Conservation (phyloP, 2,888 invertebrate species). For the Pachycephus smyrnensis region DNA sequence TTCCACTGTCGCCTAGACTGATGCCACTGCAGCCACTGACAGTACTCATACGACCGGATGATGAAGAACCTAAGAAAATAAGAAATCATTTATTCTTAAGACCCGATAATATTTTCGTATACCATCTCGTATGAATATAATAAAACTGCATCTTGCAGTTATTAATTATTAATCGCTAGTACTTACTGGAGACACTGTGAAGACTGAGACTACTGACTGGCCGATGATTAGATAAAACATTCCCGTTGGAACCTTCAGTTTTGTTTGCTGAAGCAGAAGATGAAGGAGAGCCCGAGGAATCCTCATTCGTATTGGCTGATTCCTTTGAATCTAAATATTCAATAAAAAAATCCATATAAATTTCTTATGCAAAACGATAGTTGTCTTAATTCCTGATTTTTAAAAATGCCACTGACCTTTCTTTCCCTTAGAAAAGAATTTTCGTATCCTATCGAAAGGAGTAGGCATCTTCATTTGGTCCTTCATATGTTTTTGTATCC, state of each 20-base stretch:
- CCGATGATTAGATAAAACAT: conserved; percentile 66
- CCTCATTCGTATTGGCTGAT: conserved; percentile 34
- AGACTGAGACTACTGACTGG: conserved; percentile 78
- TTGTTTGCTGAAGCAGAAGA: conserved; percentile 32
- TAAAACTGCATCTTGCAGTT: background rate
- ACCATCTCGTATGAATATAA: background rate
- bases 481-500: conserved; percentile 83
- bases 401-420: conserved; percentile 47
- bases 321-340: conserved; percentile 45
- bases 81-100: background rate
- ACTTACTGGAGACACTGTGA: conserved; percentile 76
- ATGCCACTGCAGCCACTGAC: conserved; percentile 80
- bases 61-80: conserved; percentile 73
- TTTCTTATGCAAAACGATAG: conserved; percentile 1
- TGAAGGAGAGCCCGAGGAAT: conserved; percentile 28
- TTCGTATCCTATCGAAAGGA: conserved; percentile 83
- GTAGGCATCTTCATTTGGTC: conserved; percentile 81
- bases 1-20: conserved; percentile 86
- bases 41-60: conserved; percentile 85
- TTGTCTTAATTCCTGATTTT: background rate
- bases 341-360: conserved; percentile 3
- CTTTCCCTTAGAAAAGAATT: conserved; percentile 78
- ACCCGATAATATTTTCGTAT: background rate
- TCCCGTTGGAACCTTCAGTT: conserved; percentile 40
- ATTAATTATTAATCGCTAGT: conserved; percentile 6